These are phyloP conservation scores for Pachycephus smyrnensis DNA, from an alignment of 2,888 invertebrate species.

Conservation along the genomic window DNA sequence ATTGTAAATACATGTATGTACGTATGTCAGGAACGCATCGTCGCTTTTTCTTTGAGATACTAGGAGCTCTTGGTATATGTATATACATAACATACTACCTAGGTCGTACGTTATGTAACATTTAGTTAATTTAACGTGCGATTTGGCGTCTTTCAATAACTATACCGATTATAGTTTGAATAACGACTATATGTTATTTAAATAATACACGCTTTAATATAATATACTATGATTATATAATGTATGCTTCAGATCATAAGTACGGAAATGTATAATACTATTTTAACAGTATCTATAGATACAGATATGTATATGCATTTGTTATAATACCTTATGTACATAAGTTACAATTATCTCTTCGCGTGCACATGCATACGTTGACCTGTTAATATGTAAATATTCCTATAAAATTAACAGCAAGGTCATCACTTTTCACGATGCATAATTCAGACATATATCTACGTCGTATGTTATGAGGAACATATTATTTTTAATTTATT, in stretches of 20 bases:
- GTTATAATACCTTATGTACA: not conserved
- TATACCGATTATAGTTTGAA: not conserved
- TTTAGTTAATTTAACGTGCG: not conserved
- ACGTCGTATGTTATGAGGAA: not conserved
- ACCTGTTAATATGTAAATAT: not conserved
- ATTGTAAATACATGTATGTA: no score
- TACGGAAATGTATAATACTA: not conserved
- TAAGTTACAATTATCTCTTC: not conserved
- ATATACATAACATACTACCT: no score
- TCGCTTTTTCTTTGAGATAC: not conserved
- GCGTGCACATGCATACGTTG: not conserved
- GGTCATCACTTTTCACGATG: not conserved
- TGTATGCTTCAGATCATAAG: not conserved
- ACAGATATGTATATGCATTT: not conserved
- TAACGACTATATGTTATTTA: no score
- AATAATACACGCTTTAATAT: not conserved
- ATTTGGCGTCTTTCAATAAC: not conserved
- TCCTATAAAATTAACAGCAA: not conserved
- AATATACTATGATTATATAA: not conserved
- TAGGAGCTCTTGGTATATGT: no score
- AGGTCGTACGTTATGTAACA: no score
- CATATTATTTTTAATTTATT: not conserved
- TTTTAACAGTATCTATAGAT: not conserved
- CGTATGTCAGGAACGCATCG: not conserved
- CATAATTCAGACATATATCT: not conserved